Percentiles rank a stretch among this genome's conserved stretches.
Conservation (phyloP, 2,797 vertebrate genomes). For the Clamator glandarius region DNA sequence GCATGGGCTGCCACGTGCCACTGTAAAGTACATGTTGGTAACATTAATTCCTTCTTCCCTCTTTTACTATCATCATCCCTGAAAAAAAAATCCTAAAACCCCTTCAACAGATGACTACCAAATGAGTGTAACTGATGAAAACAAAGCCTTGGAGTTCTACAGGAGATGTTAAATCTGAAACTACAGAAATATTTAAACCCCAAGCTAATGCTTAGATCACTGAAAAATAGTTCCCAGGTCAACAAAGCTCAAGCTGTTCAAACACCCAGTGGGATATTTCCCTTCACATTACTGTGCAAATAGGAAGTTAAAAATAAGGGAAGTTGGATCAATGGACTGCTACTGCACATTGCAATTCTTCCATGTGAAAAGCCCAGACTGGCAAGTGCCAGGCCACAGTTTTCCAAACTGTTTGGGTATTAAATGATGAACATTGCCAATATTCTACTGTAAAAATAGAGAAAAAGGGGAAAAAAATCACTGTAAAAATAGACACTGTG, state of each 20-base stretch:
- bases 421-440: slow-evolving; percentile 6
- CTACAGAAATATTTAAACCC: slow-evolving; percentile 27
- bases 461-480: background rate
- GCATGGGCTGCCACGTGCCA: rapidly evolving
- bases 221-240: slow-evolving; percentile 23
- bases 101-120: background rate
- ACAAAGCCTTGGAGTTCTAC: background rate
- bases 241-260: slow-evolving; percentile 62
- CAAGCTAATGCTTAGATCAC: slow-evolving; percentile 29
- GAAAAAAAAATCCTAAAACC: background rate
- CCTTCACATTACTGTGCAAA: slow-evolving; percentile 11
- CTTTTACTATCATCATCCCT: background rate
- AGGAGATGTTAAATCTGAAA: slow-evolving; percentile 8
- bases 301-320: slow-evolving; percentile 10
- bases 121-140: background rate
- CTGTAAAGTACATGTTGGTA: background rate
- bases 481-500: background rate
- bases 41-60: background rate
- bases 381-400: background rate
- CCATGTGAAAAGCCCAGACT: background rate
- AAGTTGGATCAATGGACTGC: slow-evolving; percentile 12
- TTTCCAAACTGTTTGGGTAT: background rate
- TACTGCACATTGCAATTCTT: background rate
- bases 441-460: background rate
- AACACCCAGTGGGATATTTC: slow-evolving; percentile 41